phyloP scores from a whole-genome alignment of 2,113 vertebrate species.

The Bettongia penicillata region DNA sequence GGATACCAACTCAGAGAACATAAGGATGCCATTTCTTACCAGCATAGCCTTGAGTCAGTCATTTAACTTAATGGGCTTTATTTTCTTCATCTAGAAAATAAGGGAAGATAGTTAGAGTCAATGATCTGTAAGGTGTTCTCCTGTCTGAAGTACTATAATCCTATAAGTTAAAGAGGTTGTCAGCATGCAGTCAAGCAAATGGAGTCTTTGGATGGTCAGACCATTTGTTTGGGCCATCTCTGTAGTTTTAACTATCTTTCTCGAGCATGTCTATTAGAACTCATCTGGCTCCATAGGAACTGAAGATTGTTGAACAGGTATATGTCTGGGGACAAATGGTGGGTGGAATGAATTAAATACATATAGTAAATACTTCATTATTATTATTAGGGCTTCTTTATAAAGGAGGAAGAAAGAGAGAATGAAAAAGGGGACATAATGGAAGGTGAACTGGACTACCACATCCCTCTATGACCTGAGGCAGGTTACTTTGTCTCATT shows the following conservation, averaged over 20 bases:
- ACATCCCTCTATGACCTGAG: neutral
- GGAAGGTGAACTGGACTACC: neutral
- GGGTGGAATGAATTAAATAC: neutral
- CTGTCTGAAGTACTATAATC: neutral
- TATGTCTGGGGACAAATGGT: neutral
- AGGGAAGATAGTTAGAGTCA: neutral
- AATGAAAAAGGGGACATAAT: neutral
- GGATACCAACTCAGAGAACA: neutral
- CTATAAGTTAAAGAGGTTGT: neutral
- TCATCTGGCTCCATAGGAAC: neutral
- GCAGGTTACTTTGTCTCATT: neutral
- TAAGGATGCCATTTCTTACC: neutral
- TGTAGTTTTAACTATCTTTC: neutral
- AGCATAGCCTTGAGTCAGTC: neutral
- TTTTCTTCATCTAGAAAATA: neutral
- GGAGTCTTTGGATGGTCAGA: rapidly evolving
- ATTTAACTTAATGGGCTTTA: neutral
- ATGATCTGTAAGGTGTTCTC: neutral
- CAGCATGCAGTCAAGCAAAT: neutral
- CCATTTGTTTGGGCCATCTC: neutral
- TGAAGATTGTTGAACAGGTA: neutral
- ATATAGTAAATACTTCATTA: neutral
- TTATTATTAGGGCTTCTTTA: neutral
- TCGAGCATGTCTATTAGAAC: neutral
- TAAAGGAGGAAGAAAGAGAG: neutral